Conservation (phyloP, 2,888 invertebrate genomes). For the Synanthedon formicaeformis region DNA sequence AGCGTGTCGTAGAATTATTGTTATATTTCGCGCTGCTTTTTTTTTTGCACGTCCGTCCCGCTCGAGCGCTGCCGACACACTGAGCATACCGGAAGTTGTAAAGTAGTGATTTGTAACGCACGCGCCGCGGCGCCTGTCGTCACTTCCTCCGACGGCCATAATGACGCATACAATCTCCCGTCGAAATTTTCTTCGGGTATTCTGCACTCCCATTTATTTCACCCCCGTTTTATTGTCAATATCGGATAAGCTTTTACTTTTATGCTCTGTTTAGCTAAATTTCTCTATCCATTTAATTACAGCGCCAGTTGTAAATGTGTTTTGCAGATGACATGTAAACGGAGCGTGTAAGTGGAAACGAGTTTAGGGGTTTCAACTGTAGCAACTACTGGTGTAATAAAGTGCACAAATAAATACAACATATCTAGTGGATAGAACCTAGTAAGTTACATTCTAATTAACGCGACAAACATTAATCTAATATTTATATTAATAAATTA, state of each 20-base stretch:
- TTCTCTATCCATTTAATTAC: conserved; percentile 61
- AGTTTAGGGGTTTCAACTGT: conserved; percentile 5
- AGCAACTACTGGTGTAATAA: not conserved
- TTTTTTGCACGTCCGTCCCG: conserved; percentile 43
- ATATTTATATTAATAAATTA: too few species aligned
- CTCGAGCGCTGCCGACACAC: conserved; percentile 33
- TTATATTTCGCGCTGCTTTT: conserved; percentile 23
- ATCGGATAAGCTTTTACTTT: conserved; percentile 45
- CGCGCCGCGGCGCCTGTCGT: conserved; percentile 65
- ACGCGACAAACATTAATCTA: too few species aligned
- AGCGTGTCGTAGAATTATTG: conserved; percentile 61
- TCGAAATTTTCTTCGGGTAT: conserved; percentile 15
- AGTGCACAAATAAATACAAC: too few species aligned
- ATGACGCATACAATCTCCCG: conserved; percentile 40
- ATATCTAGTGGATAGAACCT: too few species aligned
- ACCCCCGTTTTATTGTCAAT: conserved; percentile 36
- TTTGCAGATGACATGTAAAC: conserved; percentile 36
- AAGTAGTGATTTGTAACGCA: conserved; percentile 72
- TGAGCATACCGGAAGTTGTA: conserved; percentile 65
- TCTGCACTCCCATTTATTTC: conserved; percentile 17
- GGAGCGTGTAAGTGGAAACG: conserved; percentile 16
- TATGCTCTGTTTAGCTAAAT: conserved; percentile 60
- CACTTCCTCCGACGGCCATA: conserved; percentile 55
- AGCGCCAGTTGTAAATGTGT: conserved; percentile 37
- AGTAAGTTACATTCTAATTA: too few species aligned